phyloP scores from a whole-genome alignment of 2,113 vertebrate genomes.

The Boulengeromyrus knoepffleri region DNA sequence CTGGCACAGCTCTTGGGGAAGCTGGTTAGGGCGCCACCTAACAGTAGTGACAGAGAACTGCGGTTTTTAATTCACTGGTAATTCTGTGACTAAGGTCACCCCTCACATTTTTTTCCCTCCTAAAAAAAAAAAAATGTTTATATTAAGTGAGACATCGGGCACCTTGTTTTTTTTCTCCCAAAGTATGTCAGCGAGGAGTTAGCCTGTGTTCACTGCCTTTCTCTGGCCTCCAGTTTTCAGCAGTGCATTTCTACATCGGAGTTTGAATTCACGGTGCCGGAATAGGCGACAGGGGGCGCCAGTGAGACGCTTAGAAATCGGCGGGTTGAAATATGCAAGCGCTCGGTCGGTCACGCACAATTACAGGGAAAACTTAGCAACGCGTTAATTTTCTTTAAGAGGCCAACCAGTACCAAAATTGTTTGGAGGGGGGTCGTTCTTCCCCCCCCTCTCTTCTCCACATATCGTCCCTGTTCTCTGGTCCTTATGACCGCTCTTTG shows the following conservation, averaged over 20 bases:
- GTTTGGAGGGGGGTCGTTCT: not conserved
- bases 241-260: not conserved
- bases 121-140: not conserved
- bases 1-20: not conserved
- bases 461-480: slow-evolving; percentile 26
- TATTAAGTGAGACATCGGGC: not conserved
- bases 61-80: not conserved
- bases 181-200: not conserved
- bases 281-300: not conserved
- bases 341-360: not conserved
- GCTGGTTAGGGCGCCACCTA: not conserved
- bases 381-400: not conserved
- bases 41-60: not conserved
- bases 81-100: not conserved
- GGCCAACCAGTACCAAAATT: not conserved
- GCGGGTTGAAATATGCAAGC: not conserved
- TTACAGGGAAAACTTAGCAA: not conserved
- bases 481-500: slow-evolving; percentile 17
- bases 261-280: not conserved
- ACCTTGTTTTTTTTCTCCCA: not conserved
- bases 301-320: not conserved
- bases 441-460: not conserved
- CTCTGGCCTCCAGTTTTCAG: not conserved
- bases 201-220: not conserved
- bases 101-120: not conserved